phyloP scores from a whole-genome alignment of 2,888 invertebrate species.

The Xanthia icteritia region DNA sequence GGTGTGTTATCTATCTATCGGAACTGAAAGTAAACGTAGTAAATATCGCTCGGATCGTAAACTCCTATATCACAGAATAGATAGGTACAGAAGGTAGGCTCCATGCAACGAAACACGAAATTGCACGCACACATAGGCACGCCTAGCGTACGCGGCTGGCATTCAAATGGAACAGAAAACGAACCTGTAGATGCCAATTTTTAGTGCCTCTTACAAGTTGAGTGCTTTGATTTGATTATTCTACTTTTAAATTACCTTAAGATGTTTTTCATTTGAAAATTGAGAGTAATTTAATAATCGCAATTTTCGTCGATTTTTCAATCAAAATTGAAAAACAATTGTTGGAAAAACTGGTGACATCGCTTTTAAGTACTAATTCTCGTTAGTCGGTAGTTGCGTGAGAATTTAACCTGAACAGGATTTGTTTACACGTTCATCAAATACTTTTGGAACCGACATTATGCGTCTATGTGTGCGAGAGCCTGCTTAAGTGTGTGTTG shows the following conservation, averaged over 20 bases:
- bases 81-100: neutral
- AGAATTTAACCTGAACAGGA: neutral
- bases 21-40: constrained; percentile 34
- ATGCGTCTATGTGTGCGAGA: neutral
- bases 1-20: constrained; percentile 29
- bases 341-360: neutral
- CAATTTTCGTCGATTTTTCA: neutral
- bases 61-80: neutral
- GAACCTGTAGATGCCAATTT: neutral
- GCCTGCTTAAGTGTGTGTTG: no score
- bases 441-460: neutral
- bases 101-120: neutral
- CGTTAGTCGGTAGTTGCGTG: neutral
- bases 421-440: neutral
- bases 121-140: neutral
- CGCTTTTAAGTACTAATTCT: neutral
- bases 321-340: neutral
- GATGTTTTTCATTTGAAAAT: neutral
- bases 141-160: neutral
- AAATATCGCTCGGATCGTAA: constrained; percentile 42
- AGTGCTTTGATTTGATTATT: neutral
- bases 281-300: neutral
- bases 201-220: no score
- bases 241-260: no score
- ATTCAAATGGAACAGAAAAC: neutral